These are phyloP conservation scores for Hemibagrus guttatus DNA, from an alignment of 2,797 vertebrate species.

Conservation along the genomic window DNA sequence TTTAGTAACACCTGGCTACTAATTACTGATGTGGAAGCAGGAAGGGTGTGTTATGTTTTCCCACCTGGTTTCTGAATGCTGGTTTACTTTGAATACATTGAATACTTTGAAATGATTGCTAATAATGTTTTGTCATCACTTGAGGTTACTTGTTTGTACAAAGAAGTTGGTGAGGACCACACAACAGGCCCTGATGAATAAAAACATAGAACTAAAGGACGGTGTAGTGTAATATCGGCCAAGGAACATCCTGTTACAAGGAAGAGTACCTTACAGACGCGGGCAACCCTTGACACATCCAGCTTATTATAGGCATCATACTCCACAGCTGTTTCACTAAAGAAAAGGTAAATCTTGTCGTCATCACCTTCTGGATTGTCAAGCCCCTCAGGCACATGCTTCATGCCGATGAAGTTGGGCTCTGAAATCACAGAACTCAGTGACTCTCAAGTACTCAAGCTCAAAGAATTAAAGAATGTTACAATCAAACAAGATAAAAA, in stretches of 20 bases:
- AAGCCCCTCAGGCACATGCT: slow-evolving; percentile 72
- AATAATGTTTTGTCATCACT: not conserved
- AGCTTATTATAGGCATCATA: slow-evolving; percentile 79
- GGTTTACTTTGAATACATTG: not conserved
- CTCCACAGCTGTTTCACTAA: slow-evolving; percentile 81
- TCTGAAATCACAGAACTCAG: slow-evolving; percentile 58
- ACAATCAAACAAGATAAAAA: not conserved
- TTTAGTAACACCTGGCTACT: too few species aligned
- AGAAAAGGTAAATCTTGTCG: slow-evolving; percentile 86
- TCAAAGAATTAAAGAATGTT: not conserved
- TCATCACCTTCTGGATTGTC: slow-evolving; percentile 68
- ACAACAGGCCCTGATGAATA: not conserved
- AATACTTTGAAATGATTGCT: not conserved
- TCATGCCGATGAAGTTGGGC: slow-evolving; percentile 79
- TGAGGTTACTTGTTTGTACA: not conserved
- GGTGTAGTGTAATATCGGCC: not conserved
- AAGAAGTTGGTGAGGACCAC: not conserved
- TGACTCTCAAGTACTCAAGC: too few species aligned
- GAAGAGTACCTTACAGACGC: slow-evolving; percentile 79
- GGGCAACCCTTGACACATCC: slow-evolving; percentile 79
- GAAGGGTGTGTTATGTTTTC: not conserved
- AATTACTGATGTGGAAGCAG: too few species aligned
- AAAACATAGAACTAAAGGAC: not conserved
- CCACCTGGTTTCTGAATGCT: not conserved
- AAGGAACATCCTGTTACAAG: not conserved